phyloP scores from a whole-genome alignment of 2,888 invertebrate species.

The Zaprionus lineosus region DNA sequence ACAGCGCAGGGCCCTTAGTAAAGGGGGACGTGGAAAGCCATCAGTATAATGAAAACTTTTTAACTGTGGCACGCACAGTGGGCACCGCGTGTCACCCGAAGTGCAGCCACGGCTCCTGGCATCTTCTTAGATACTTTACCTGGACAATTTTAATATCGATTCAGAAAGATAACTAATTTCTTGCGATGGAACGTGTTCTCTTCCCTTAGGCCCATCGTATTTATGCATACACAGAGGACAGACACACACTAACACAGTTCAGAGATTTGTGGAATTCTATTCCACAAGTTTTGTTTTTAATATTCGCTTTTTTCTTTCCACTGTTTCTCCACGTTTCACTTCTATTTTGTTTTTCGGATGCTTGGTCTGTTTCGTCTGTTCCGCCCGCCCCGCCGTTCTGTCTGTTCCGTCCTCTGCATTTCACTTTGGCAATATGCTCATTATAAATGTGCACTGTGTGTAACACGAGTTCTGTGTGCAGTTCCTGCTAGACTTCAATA shows the following conservation, averaged over 20 bases:
- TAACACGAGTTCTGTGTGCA: constrained; percentile 1
- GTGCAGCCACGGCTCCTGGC: too few species aligned
- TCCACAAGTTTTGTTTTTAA: constrained; percentile 2
- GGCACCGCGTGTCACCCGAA: constrained; percentile 23
- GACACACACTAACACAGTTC: too few species aligned
- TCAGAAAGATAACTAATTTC: too few species aligned
- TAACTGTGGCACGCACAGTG: constrained; percentile 58
- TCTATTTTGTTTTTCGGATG: constrained; percentile 23
- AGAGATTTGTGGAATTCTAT: too few species aligned
- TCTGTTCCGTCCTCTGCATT: constrained; percentile 13
- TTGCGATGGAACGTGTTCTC: too few species aligned
- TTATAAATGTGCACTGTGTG: constrained; percentile 62
- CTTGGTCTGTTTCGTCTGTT: too few species aligned
- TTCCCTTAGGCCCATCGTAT: too few species aligned
- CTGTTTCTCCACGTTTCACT: too few species aligned
- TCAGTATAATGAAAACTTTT: constrained; percentile 73
- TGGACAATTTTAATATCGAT: too few species aligned
- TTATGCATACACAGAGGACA: too few species aligned
- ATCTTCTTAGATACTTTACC: too few species aligned
- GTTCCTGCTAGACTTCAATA: constrained; percentile 13
- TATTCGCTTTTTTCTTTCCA: constrained; percentile 8
- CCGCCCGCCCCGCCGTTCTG: too few species aligned
- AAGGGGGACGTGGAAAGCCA: constrained; percentile 30
- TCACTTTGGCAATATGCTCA: constrained; percentile 61
- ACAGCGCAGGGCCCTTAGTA: constrained; percentile 28